Evolutionary conservation across 1,140 invertebrate genomes (phyloP).

Genomic region (Himalopsyche phryganea): DNA sequence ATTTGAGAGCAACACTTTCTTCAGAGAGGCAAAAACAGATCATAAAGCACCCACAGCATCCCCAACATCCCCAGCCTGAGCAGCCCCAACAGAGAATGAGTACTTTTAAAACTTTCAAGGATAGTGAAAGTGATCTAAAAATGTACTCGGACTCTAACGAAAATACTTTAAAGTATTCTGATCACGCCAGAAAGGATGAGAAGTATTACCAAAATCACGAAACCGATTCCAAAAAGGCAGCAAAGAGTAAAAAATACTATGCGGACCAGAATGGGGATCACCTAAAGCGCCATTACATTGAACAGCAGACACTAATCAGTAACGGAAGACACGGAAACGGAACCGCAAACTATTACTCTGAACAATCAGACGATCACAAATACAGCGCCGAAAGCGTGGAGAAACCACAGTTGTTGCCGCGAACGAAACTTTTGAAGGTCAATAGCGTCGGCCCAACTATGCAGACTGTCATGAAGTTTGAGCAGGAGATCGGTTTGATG

Average conservation of each 20-base stretch:
- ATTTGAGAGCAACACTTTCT: constrained; percentile 44
- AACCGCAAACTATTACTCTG: constrained; percentile 42
- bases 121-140: constrained; percentile 51
- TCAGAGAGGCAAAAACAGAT: constrained; percentile 46
- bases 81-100: constrained; percentile 23
- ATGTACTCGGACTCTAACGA: constrained; percentile 52
- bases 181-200: constrained; percentile 46
- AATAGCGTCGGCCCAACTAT: constrained; percentile 44
- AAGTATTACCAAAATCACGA: constrained; percentile 57
- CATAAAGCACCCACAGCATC: constrained; percentile 35
- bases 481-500: constrained; percentile 43
- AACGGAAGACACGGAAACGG: constrained; percentile 35
- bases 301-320: constrained; percentile 38
- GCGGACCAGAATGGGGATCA: constrained; percentile 51
- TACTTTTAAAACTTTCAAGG: constrained; percentile 54
- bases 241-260: constrained; percentile 49
- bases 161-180: constrained; percentile 50
- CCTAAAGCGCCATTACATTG: constrained; percentile 37
- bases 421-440: constrained; percentile 65
- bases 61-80: constrained; percentile 31
- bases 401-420: constrained; percentile 62
- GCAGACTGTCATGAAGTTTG: constrained; percentile 37
- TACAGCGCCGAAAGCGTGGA: constrained; percentile 54
- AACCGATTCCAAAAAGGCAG: constrained; percentile 57
- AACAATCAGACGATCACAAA: constrained; percentile 59